Conservation (phyloP, 2,797 vertebrate genomes). For the Meriones psammophilus region DNA sequence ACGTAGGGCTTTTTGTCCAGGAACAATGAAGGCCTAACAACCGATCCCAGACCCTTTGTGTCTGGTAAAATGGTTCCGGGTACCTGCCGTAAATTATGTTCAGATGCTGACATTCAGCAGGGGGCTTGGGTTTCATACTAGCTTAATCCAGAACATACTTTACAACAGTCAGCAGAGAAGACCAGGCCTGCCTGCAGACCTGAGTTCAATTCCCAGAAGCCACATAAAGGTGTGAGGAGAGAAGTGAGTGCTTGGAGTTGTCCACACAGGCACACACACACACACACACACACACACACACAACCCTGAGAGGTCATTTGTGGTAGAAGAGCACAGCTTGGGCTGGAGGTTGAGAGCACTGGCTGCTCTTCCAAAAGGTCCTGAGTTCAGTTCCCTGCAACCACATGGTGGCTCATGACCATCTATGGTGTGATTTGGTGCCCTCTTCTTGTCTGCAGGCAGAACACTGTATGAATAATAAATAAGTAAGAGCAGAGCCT, state of each 20-base stretch:
- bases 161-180: background rate
- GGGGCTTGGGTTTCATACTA: conserved; percentile 18
- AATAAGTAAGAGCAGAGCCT: background rate
- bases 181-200: background rate
- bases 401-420: too few relatives aligned
- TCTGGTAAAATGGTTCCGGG: background rate
- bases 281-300: too few relatives aligned
- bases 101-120: background rate
- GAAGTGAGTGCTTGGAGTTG: background rate
- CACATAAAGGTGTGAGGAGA: background rate
- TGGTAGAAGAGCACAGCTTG: background rate
- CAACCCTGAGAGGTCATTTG: too few relatives aligned
- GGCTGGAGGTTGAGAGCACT: too few relatives aligned
- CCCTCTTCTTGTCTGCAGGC: too few relatives aligned
- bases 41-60: background rate
- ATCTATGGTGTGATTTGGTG: too few relatives aligned
- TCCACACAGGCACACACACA: background rate
- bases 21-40: conserved; percentile 18
- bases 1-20: conserved; percentile 33
- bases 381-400: too few relatives aligned
- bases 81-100: background rate
- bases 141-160: background rate
- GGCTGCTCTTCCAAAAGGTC: too few relatives aligned
- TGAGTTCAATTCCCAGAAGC: background rate
- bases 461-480: too few relatives aligned